phyloP scores from a whole-genome alignment of 1,140 invertebrate species.

The Drosophila equinoxialis region DNA sequence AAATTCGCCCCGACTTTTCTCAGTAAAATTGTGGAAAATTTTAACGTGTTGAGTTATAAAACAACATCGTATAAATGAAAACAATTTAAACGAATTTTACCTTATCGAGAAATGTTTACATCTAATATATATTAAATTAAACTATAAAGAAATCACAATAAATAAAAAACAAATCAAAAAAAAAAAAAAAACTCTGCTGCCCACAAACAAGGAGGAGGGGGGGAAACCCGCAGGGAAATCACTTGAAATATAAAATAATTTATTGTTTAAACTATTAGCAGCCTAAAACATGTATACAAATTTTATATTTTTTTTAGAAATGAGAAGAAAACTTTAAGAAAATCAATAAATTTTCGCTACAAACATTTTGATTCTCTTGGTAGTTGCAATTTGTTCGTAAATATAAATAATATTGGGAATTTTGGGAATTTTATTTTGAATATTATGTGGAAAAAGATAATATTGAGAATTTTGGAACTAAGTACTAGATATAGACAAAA shows the following conservation, averaged over 20 bases:
- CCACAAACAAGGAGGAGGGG: not conserved
- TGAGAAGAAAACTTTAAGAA: not conserved
- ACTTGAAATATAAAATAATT: conserved; percentile 26
- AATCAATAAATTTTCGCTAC: too few relatives aligned
- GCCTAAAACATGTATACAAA: not conserved
- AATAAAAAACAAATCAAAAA: conserved; percentile 3
- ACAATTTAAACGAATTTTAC: not conserved
- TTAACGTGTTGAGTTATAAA: conserved; percentile 70
- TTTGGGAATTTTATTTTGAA: too few relatives aligned
- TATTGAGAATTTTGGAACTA: too few relatives aligned
- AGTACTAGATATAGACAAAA: too few relatives aligned
- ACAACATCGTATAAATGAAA: conserved; percentile 48
- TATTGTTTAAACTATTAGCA: conserved; percentile 36
- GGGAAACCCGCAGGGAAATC: not conserved
- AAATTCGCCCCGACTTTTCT: conserved; percentile 63
- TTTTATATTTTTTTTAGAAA: not conserved
- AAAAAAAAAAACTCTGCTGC: not conserved
- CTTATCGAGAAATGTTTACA: not conserved
- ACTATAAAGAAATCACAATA: not conserved
- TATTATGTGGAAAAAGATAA: too few relatives aligned
- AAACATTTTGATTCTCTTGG: too few relatives aligned
- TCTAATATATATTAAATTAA: not conserved
- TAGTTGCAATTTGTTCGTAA: too few relatives aligned
- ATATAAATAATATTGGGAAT: too few relatives aligned
- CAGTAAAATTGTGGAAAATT: conserved; percentile 66